Evolutionary conservation across 2,888 invertebrate genomes (phyloP).

Genomic region (Geotrupes spiniger): DNA sequence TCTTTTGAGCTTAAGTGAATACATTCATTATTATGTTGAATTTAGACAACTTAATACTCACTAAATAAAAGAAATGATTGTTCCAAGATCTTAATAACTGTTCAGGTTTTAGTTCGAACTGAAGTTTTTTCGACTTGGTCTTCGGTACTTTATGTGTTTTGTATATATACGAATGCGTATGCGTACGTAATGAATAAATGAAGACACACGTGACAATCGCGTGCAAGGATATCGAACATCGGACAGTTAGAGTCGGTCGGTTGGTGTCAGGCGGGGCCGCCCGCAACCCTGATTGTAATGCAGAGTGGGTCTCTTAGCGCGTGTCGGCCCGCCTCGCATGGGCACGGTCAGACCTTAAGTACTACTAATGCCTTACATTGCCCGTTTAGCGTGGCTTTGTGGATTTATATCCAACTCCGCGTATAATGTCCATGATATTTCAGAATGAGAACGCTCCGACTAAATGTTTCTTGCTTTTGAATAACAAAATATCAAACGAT

Average conservation of each 20-base stretch:
- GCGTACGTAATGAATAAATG: conserved; percentile 25
- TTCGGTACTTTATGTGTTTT: too few species aligned
- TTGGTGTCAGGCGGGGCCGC: conserved; percentile 30
- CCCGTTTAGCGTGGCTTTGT: conserved; percentile 22
- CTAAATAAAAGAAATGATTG: too few species aligned
- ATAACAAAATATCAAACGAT: not conserved
- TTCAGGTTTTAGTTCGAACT: too few species aligned
- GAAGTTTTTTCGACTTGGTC: too few species aligned
- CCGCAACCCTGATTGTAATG: conserved; percentile 43
- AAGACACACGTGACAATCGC: conserved; percentile 38
- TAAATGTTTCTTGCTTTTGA: not conserved
- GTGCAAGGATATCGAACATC: conserved; percentile 18
- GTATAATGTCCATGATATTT: conserved; percentile 20
- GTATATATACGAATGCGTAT: too few species aligned
- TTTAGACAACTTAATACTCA: too few species aligned
- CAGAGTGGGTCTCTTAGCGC: conserved; percentile 43
- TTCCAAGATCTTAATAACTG: too few species aligned
- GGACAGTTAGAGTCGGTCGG: too few species aligned
- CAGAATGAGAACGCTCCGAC: not conserved
- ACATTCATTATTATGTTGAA: too few species aligned
- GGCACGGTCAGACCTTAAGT: conserved; percentile 38
- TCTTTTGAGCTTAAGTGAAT: too few species aligned
- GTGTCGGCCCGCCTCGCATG: conserved; percentile 45
- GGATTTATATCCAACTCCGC: conserved; percentile 24
- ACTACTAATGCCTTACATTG: conserved; percentile 24